These are phyloP conservation scores for Lineus longissimus DNA, from an alignment of 1,140 invertebrate genomes.

Conservation along the genomic window DNA sequence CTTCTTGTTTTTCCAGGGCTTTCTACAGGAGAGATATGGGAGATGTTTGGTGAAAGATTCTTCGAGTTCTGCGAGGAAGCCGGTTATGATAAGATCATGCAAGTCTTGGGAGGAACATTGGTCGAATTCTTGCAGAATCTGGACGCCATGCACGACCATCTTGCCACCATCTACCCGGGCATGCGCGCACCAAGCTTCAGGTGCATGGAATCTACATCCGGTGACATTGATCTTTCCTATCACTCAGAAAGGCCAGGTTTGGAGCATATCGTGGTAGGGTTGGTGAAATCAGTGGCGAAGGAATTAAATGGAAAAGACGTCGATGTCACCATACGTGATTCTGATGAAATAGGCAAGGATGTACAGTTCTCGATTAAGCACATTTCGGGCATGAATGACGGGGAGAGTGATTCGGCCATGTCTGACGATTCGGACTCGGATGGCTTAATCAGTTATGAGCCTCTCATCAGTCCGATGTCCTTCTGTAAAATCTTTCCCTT, in stretches of 20 bases:
- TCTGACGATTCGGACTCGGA: slow-evolving; percentile 13
- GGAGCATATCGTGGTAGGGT: slow-evolving; percentile 42
- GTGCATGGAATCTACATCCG: slow-evolving; percentile 54
- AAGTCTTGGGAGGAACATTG: slow-evolving; percentile 42
- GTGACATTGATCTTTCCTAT: slow-evolving; percentile 49
- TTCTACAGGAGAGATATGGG: slow-evolving; percentile 82
- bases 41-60: slow-evolving; percentile 83
- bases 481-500: slow-evolving; percentile 94
- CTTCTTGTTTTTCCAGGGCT: slow-evolving; percentile 65
- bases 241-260: slow-evolving; percentile 51
- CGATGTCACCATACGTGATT: slow-evolving; percentile 77
- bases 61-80: slow-evolving; percentile 51
- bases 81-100: slow-evolving; percentile 48
- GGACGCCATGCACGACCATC: slow-evolving; percentile 50
- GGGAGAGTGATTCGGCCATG: neutral
- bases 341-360: slow-evolving; percentile 79
- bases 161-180: slow-evolving; percentile 49
- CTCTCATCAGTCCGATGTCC: slow-evolving; percentile 70
- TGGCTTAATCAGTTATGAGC: slow-evolving; percentile 28
- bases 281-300: slow-evolving; percentile 72
- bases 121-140: slow-evolving; percentile 48
- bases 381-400: slow-evolving; percentile 15
- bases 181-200: slow-evolving; percentile 55
- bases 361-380: slow-evolving; percentile 90
- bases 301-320: slow-evolving; percentile 88